These are phyloP conservation scores for Rhopilema esculentum DNA, from an alignment of 30 jellyfish, hydroid and myxozoan genomes.

Conservation along the genomic window DNA sequence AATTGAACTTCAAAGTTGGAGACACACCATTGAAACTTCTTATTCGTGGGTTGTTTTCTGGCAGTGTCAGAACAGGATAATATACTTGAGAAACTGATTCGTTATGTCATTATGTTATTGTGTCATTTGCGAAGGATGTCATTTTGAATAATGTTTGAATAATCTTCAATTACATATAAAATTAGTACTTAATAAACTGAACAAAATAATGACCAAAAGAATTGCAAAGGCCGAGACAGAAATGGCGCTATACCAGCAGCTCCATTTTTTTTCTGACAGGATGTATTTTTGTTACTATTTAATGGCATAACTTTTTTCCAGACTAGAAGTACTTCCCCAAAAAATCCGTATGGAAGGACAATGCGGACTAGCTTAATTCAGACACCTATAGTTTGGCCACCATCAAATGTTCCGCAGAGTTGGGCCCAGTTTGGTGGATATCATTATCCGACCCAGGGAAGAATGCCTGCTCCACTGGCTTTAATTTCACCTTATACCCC, in stretches of 20 bases:
- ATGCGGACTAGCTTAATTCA: slow-evolving; percentile 72
- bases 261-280: neutral
- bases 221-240: too few species aligned
- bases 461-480: slow-evolving; percentile 85
- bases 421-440: slow-evolving; percentile 83
- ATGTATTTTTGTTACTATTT: neutral
- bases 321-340: slow-evolving; percentile 82
- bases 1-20: too few species aligned
- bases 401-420: slow-evolving; percentile 59
- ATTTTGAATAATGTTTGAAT: too few species aligned
- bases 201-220: too few species aligned
- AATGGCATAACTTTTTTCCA: neutral
- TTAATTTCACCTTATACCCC: slow-evolving; percentile 70
- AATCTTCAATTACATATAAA: too few species aligned
- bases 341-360: slow-evolving; percentile 63
- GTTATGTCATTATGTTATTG: too few species aligned
- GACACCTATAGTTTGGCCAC: slow-evolving; percentile 70
- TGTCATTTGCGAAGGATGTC: too few species aligned
- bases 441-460: slow-evolving; percentile 69
- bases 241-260: neutral
- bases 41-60: too few species aligned
- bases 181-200: too few species aligned
- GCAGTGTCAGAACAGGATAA: too few species aligned
- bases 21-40: too few species aligned
- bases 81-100: too few species aligned